Evolutionary conservation across 2,797 vertebrate genomes (phyloP), one percentile per base, ranked within the genome.

Genomic region (Parauchenoglanis ngamensis): DNA sequence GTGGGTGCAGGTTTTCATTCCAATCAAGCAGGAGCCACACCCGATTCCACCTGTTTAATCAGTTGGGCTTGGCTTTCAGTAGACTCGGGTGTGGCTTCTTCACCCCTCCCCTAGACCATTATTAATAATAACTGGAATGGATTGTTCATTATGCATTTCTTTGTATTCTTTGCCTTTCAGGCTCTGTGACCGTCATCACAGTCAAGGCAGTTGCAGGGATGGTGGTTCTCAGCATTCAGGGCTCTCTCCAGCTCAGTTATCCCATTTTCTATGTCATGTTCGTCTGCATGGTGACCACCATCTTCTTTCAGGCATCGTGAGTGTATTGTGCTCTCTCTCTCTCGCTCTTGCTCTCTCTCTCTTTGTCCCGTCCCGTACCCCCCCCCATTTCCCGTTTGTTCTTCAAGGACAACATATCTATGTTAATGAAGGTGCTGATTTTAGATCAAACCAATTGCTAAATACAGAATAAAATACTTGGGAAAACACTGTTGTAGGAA

Each of bases 221-320:
- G 98, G 89, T 99, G 0, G 91, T 97, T 10, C 94, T 99, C 85
- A 97, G 96, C 2, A 90, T 97, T 7, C 95, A 96, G 88, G 98
- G 97, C 4, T 91, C 85, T 87, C 91, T 98, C 89, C 98, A 99
- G 92, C 95, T 99, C 0, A 88, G 95, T 91, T 97, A 97, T 85
- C 98, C 98, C 0, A 99, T 99, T 90, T 99, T 99, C 94, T 98
- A 96, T 5, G 95, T 99, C 91, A 97, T 99, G 98, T 85, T 97
- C 61, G 97, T 99, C 88, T 97, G 96, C 94, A 99, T 99, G 98
- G 92, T 97, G 86, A 95, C 98, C 2, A 96, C 97, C 0, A 95
- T 97, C 0, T 19, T 96, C 90, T 99, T 97, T 80, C 98, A 99
- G 88, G 98, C 97, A 68, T 94, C 94, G 98, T 99, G 91, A 96